phyloP scores from a whole-genome alignment of 1,140 invertebrate species.

The Neodiprion virginianus region DNA sequence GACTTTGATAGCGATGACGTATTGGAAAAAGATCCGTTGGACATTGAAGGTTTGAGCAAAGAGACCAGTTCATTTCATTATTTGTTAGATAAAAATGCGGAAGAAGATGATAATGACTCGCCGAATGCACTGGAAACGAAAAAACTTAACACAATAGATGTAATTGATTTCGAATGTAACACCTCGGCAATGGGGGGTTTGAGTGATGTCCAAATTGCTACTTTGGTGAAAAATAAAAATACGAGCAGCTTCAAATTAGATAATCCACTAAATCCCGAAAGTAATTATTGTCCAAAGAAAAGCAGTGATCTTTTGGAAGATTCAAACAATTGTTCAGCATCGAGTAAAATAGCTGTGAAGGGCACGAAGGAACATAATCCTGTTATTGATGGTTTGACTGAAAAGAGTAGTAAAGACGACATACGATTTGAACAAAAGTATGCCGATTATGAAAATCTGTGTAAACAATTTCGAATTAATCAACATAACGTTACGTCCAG shows the following conservation, averaged over 20 bases:
- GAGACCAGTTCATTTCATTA: neutral
- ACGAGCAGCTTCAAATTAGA: neutral
- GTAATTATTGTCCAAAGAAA: neutral
- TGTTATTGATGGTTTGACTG: neutral
- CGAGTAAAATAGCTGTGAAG: neutral
- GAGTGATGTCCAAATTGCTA: too few relatives aligned
- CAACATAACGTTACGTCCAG: neutral
- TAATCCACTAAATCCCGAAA: neutral
- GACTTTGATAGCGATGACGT: neutral
- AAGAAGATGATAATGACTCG: neutral
- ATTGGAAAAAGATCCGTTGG: conserved; percentile 9
- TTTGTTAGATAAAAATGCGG: neutral
- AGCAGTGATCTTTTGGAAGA: neutral
- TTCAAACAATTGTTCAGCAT: neutral
- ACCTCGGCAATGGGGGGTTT: too few relatives aligned
- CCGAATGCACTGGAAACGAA: neutral
- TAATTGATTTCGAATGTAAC: neutral
- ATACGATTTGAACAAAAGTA: neutral
- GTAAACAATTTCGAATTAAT: conserved; percentile 8
- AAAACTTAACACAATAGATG: neutral
- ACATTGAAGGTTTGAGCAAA: conserved; percentile 6
- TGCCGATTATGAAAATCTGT: neutral
- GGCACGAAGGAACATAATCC: neutral
- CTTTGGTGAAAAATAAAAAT: too few relatives aligned
- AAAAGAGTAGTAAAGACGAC: neutral